Conservation (phyloP, 2,797 vertebrate species). For the Danio kyathit region DNA sequence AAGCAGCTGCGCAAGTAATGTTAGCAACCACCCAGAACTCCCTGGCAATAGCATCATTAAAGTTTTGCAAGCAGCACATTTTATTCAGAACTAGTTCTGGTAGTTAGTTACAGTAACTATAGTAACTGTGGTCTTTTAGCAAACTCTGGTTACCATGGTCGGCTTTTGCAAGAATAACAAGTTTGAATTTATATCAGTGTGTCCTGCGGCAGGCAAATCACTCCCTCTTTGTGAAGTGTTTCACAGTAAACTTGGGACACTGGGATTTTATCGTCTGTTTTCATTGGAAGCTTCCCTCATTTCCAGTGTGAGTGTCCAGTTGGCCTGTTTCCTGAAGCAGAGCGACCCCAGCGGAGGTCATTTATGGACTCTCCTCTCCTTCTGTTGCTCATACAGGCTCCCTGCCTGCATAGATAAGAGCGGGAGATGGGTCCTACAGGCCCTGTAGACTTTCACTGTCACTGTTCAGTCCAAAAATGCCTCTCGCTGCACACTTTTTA, state of each 20-base stretch:
- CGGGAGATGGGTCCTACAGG: not conserved
- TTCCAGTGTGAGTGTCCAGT: not conserved
- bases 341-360: not conserved
- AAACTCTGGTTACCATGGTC: not conserved
- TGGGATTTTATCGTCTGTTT: not conserved
- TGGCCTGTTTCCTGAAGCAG: constrained; percentile 13
- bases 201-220: not conserved
- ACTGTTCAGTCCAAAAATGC: not conserved
- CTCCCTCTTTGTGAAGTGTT: not conserved
- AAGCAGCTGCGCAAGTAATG: no score
- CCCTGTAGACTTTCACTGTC: not conserved
- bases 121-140: not conserved
- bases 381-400: not conserved
- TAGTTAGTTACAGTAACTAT: constrained; percentile 2
- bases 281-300: not conserved
- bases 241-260: not conserved
- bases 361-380: constrained; percentile 6
- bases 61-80: not conserved
- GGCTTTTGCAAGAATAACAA: not conserved
- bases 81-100: not conserved
- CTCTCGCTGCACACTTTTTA: not conserved
- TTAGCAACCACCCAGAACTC: not conserved
- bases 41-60: not conserved
- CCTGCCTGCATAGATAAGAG: constrained; percentile 16
- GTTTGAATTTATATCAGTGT: not conserved